These are phyloP conservation scores for Apistogramma diplotaenia DNA, from an alignment of 2,113 vertebrate genomes.

Conservation along the genomic window DNA sequence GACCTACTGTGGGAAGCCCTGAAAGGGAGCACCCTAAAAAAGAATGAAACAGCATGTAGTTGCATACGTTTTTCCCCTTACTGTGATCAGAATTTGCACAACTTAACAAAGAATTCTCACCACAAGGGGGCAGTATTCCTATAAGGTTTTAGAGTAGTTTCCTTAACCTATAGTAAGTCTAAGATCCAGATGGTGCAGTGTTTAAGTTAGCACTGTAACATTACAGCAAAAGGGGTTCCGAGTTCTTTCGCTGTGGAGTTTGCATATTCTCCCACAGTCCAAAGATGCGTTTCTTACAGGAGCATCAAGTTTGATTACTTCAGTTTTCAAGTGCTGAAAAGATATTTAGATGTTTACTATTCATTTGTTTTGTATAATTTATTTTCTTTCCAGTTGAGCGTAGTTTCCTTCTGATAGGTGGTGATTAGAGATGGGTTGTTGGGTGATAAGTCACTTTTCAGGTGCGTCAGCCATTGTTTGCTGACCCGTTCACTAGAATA, in stretches of 20 bases:
- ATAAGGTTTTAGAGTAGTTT: rapidly evolving
- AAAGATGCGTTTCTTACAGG: neutral
- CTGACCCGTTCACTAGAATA: neutral
- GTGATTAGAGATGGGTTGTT: no score
- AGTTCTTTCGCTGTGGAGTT: neutral
- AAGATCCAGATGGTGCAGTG: neutral
- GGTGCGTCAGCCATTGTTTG: neutral
- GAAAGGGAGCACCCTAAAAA: neutral
- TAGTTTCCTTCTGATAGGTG: neutral
- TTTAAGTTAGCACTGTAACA: neutral
- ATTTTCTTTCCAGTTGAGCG: rapidly evolving
- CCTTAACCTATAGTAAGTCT: neutral
- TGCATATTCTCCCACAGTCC: neutral
- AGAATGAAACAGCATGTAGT: neutral
- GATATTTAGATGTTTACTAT: neutral
- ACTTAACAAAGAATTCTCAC: neutral
- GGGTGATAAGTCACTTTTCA: neutral
- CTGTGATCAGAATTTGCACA: neutral
- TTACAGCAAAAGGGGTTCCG: neutral
- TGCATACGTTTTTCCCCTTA: neutral
- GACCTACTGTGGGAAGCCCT: neutral
- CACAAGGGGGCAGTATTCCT: neutral
- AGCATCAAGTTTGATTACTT: neutral
- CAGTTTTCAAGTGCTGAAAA: neutral
- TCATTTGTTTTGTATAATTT: neutral